These are phyloP conservation scores for Nannoperca obscura DNA, from an alignment of 2,797 vertebrate genomes.

Conservation along the genomic window DNA sequence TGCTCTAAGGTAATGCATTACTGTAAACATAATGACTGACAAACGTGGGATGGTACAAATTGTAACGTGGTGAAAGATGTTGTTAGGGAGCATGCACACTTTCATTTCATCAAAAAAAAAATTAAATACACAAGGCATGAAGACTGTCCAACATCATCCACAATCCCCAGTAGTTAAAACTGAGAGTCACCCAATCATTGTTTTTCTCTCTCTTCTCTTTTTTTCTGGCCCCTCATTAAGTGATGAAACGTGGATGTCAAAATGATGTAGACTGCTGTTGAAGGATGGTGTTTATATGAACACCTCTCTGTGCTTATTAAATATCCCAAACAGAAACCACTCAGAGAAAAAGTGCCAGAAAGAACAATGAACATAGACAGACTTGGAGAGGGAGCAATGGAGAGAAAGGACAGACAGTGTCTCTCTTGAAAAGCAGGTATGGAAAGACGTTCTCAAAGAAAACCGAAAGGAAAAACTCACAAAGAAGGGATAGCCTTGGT, in stretches of 20 bases:
- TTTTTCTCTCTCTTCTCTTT: background rate
- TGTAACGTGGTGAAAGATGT: constrained; percentile 6
- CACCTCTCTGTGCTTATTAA: constrained; percentile 44
- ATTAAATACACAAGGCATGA: background rate
- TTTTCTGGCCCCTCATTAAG: constrained; percentile 13
- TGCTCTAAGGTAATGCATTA: constrained; percentile 24
- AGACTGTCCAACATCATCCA: background rate
- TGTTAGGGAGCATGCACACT: constrained; percentile 1
- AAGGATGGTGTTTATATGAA: constrained; percentile 45
- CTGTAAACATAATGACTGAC: constrained; percentile 18
- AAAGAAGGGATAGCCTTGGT: background rate
- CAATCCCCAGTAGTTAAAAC: background rate
- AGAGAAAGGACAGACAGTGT: constrained; percentile 16
- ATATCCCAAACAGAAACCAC: constrained; percentile 16
- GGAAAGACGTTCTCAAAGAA: constrained; percentile 12
- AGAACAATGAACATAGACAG: background rate
- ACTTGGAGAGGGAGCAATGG: background rate
- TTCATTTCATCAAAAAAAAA: background rate
- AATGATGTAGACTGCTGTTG: constrained; percentile 28
- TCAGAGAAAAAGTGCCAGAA: constrained; percentile 5
- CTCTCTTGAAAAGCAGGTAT: background rate
- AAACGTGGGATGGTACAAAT: constrained; percentile 12
- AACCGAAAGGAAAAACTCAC: background rate
- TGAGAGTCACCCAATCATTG: background rate
- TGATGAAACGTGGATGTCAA: constrained; percentile 39